A percentile compares a stretch with the other conserved stretches of the same genome.
Conservation (phyloP, 92 coral and sea anemone species). For the Palythoa grandiflora region DNA sequence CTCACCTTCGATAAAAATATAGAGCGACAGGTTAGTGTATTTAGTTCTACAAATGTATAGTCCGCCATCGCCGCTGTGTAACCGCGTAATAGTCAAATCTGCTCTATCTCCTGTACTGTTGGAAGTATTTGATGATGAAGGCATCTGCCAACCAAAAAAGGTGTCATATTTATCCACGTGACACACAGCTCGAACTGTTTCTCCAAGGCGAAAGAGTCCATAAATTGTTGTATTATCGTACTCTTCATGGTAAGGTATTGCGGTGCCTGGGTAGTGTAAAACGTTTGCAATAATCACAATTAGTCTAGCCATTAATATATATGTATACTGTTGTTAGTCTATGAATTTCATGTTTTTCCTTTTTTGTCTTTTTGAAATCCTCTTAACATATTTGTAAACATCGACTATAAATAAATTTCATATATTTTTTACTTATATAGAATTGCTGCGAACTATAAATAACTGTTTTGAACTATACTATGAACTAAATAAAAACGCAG, state of each 20-base stretch:
- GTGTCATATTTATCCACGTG: conserved; percentile 38
- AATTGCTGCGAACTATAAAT: too few relatives aligned
- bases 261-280: neutral
- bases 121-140: neutral
- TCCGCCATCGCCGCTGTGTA: conserved; percentile 3
- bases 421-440: too few relatives aligned
- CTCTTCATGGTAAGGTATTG: neutral
- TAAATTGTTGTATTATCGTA: neutral
- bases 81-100: neutral
- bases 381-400: too few relatives aligned
- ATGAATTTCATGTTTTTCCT: too few relatives aligned
- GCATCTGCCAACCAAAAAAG: conserved; percentile 25
- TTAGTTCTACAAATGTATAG: conserved; percentile 16
- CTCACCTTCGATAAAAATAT: conserved; percentile 34
- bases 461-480: too few relatives aligned
- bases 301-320: too few relatives aligned
- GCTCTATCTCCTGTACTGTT: neutral
- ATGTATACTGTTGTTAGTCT: too few relatives aligned
- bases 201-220: conserved; percentile 27
- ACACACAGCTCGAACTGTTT: conserved; percentile 41
- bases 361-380: too few relatives aligned
- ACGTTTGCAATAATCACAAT: neutral
- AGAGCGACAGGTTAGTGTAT: conserved; percentile 21
- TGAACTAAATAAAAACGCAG: too few relatives aligned
- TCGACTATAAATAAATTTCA: too few relatives aligned